These are phyloP conservation scores for Euura saliciscinereae DNA, from an alignment of 1,140 invertebrate species.

Conservation along the genomic window DNA sequence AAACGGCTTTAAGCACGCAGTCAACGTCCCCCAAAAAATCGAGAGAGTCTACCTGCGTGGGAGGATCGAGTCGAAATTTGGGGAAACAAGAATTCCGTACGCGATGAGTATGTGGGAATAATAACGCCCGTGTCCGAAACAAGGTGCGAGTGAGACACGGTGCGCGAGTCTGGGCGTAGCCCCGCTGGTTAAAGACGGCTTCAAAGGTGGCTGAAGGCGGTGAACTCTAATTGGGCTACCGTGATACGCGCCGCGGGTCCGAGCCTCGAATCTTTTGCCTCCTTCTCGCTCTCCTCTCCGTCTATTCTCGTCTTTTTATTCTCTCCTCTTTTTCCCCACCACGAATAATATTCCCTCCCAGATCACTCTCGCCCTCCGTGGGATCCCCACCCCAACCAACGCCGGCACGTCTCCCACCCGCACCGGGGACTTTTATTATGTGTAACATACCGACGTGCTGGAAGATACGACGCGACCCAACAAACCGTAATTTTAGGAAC, in stretches of 20 bases:
- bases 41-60: too few species aligned
- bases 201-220: conserved; percentile 40
- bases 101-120: too few species aligned
- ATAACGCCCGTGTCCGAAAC: conserved; percentile 42
- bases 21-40: too few species aligned
- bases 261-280: conserved; percentile 12
- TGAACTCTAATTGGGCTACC: conserved; percentile 53
- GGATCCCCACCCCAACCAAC: conserved; percentile 20
- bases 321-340: neutral
- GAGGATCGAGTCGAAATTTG: too few species aligned
- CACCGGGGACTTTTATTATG: neutral
- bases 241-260: conserved; percentile 46
- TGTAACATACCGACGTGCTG: too few species aligned
- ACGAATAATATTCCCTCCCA: neutral
- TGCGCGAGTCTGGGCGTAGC: conserved; percentile 54
- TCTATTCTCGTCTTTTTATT: conserved; percentile 7
- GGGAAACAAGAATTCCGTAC: too few species aligned
- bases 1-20: too few species aligned
- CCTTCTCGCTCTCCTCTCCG: conserved; percentile 16
- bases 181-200: conserved; percentile 43
- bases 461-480: too few species aligned
- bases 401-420: neutral
- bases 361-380: neutral
- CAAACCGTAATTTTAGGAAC: too few species aligned
- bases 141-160: conserved; percentile 37